Base-by-base conservation (phyloP, 2,888 invertebrate genomes). In the Chelonus formosanus region DNA sequence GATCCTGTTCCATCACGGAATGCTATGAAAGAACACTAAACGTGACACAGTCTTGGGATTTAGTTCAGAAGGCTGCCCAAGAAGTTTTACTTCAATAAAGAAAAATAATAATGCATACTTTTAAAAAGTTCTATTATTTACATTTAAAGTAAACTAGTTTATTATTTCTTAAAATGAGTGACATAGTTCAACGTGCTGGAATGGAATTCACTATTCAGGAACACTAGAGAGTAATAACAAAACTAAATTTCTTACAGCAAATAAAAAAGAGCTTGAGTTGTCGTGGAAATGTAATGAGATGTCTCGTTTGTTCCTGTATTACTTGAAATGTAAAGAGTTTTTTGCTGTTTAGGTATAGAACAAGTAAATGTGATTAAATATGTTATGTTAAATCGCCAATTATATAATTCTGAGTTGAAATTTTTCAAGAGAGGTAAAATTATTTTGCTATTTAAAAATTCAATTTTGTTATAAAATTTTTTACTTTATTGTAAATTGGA, bases 191-290 rank as follows among this genome's bases (percentile, higher is more conserved):
- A 40, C 40, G 40, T 40, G 40, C 40, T 40, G 40, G 40, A 40
- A 40, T 40, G 40, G 6, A 40, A 40, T 40, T 40, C 40, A 40
- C 40, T 40, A 5, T 40, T 40, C 40, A 6, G 6, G 40, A 40
- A 6, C 40, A 3, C 40, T 5, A 40, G 40, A 40, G 40, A 40
- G 66, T 67, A 70, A 70, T 71, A 71, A 71, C 60, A 65, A 57
- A 59, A 56, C 62, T 61, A 57, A 45, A 40, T 58, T 56, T 62
- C 45, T 44, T 64, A 52, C 45, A 63, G 52, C 10, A 20, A 66
- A 43, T 36, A 54, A 65, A 58, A 59, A 47, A 52, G 50, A 35
- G n/a, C 40, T n/a, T 32, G 43, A 43, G 50, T 31, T 50, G 63
- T 63, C 64, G 55, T 58, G 32, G 43, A 31, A 47, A 54, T 54